Evolutionary conservation across 2,113 vertebrate genomes (phyloP).

Genomic region (Fukomys damarensis): DNA sequence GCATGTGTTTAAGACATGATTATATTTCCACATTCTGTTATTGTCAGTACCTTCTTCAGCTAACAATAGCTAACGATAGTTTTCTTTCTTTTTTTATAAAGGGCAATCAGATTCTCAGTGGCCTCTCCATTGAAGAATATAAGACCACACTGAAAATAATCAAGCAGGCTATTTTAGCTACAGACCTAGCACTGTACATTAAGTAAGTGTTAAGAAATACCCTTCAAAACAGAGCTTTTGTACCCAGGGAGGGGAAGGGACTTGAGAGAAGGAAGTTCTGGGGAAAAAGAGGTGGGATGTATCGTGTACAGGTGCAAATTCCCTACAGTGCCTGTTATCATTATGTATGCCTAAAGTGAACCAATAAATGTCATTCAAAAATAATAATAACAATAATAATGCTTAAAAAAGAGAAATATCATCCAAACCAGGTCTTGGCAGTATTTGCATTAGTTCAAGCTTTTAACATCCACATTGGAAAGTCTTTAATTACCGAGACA

Average conservation of each 20-base stretch:
- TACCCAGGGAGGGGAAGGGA: no score
- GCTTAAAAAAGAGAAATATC: neutral
- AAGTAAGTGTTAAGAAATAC: slow-evolving; percentile 90
- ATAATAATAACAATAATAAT: no score
- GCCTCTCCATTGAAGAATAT: slow-evolving; percentile 96
- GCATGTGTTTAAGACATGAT: neutral
- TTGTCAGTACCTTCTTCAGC: neutral
- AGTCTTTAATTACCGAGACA: neutral
- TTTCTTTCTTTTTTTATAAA: slow-evolving; percentile 73
- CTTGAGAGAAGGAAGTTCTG: no score
- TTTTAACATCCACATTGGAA: neutral
- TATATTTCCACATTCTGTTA: neutral
- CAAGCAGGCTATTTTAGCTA: slow-evolving; percentile 97
- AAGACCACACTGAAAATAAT: slow-evolving; percentile 96
- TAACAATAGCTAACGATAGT: neutral
- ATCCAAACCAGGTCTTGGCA: neutral
- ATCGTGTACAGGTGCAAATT: no score
- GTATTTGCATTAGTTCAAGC: neutral
- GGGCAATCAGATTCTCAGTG: slow-evolving; percentile 98
- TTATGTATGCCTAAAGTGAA: no score
- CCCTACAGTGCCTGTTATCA: no score
- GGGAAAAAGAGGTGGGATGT: no score
- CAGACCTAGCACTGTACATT: slow-evolving; percentile 96
- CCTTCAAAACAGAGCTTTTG: neutral
- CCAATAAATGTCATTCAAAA: no score